Conservation (phyloP, 2,797 vertebrate species). For the Pelodytes ibericus region DNA sequence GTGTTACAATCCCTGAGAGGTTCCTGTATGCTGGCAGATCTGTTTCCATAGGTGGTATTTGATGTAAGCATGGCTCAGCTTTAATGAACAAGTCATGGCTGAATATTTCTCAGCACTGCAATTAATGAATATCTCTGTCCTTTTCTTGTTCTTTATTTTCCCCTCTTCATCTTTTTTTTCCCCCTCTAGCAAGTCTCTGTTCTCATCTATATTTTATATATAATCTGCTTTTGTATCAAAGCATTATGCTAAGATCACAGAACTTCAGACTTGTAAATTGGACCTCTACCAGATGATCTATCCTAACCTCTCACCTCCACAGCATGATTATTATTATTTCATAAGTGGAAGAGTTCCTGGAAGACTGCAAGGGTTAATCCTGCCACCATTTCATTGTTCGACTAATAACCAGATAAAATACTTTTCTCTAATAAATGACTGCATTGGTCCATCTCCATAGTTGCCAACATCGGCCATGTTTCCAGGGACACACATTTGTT, state of each 20-base stretch:
- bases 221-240: neutral
- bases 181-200: constrained; percentile 8
- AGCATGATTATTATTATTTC: neutral
- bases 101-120: neutral
- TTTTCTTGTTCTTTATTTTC: neutral
- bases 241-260: neutral
- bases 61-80: neutral
- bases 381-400: no score
- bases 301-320: neutral
- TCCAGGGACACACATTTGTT: no score
- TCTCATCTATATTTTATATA: constrained; percentile 15
- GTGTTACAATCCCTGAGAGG: no score
- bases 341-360: neutral
- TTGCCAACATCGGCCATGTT: no score
- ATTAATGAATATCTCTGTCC: neutral
- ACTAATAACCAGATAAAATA: no score
- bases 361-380: neutral
- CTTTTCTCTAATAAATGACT: no score
- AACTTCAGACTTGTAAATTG: neutral
- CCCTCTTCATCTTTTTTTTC: neutral
- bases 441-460: no score
- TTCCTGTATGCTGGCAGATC: no score
- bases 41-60: neutral
- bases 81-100: neutral
- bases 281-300: neutral